phyloP scores from a whole-genome alignment of 2,797 vertebrate genomes.

The Macropus fuliginosus region DNA sequence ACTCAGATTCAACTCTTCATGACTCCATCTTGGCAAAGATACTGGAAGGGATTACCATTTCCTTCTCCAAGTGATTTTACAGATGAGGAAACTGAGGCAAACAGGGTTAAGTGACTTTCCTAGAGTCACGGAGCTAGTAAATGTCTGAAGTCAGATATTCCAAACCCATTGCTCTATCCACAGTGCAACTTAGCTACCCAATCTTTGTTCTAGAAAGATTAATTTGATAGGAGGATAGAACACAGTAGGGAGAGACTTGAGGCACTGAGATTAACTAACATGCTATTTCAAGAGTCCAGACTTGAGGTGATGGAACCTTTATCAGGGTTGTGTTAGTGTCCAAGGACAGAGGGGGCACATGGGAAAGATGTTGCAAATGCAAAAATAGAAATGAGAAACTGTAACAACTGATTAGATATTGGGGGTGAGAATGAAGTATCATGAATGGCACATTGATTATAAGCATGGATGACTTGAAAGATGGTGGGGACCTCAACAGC shows the following conservation, averaged over 20 bases:
- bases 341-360: not conserved
- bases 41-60: not conserved
- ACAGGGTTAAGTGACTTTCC: not conserved
- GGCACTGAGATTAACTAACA: not conserved
- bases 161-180: not conserved
- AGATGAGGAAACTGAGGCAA: not conserved
- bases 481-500: not conserved
- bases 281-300: not conserved
- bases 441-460: not conserved
- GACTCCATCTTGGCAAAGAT: not conserved
- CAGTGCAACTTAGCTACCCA: not conserved
- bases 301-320: not conserved
- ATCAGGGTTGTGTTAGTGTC: not conserved
- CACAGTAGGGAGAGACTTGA: not conserved
- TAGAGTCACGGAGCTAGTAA: not conserved
- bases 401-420: not conserved
- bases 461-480: not conserved
- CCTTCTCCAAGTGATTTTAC: not conserved
- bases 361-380: not conserved
- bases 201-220: not conserved
- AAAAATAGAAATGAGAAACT: not conserved
- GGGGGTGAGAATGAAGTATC: not conserved
- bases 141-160: not conserved
- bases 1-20: not conserved
- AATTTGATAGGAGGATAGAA: not conserved